Evolutionary conservation across 2,888 invertebrate species (phyloP), one percentile per base, ranked within the genome.

Genomic region (Ceramica pisi): DNA sequence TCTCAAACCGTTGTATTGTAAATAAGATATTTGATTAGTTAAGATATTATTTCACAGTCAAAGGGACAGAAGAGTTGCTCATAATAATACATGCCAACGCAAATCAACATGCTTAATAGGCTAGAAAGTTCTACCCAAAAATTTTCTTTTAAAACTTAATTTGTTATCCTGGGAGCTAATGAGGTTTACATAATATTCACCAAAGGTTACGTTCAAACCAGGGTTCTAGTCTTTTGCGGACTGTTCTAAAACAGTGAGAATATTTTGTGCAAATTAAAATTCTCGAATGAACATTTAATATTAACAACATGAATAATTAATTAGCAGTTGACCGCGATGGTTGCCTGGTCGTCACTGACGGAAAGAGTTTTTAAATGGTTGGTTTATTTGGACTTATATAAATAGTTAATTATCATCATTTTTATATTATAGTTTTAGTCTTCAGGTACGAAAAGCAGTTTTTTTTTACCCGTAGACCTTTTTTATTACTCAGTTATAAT

Each of bases 91-190:
- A 65, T 31, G 12, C 50, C 19, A 44, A 71, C 56, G 23, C 50
- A 41, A 65, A 57, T 81, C 59, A 46, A 3, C 41, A 59, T 60
- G 14, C 16, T 41, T 57, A 56, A 35, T 21, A 48, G 62, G 68
- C 61, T 61, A 48, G 50, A 35, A 64, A 79, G 44, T 70, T 75
- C 35, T 10, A 38, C 21, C 48, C 51, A 64, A 74, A 68, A 56
- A 56, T 61, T 26, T 19, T 7, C 2, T 41, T 38, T 16, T 66
- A 46, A 26, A 56, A 71, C 41, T 35, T 26, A 26, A 35, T 62
- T 38, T 41, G 60, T n/a, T 61, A 50, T 23, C n/a, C 23, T 19
- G 12, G 12, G 7, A 31, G 23, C 14, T 59, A 65, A 68, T 50
- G 50, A 23, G 46, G 41, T 61, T 64, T 21, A 64, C 16, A 16